Base-by-base conservation (phyloP, 2,113 vertebrate species). In the Vireo altiloquus region DNA sequence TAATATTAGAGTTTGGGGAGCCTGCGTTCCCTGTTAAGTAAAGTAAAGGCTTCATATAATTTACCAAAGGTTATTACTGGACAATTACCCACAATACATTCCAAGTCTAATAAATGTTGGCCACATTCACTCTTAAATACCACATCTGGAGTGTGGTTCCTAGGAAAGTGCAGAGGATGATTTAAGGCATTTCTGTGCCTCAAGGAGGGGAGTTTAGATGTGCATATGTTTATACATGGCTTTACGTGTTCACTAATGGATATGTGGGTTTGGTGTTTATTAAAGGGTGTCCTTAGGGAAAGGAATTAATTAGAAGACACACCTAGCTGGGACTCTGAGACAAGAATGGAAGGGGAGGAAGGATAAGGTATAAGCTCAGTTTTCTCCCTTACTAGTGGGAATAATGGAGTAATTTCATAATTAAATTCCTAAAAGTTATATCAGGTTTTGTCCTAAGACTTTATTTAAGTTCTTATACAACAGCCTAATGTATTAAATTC, bases 21-120 rank as follows among this genome's bases (percentile, higher is more conserved):
- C 96, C 94, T 96, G 86, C 77, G 4, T 96, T 97, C 95, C 95
- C 93, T 97, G 96, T 97, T 98, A 97, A 97, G 96, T 97, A 97
- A 97, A 97, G 97, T 94, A 97, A 97, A 97, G 96, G 79, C 91
- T 97, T 97, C 70, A 69, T 97, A 96, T 96, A 97, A 98, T 97
- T 98, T 98, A 97, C 87, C 68, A 97, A 97, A 98, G 96, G 97
- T 97, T 97, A 98, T 98, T 98, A 98, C 94, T 96, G 96, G 95
- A 96, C 97, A 97, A 98, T 98, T 98, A 97, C 98, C 94, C 94
- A 97, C 96, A 97, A 98, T 98, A 98, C 97, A 98, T 89, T 97
- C 98, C 97, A 98, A 96, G 89, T 91, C 94, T 94, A 97, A 97
- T 97, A 97, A 98, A 97, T 40, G 76, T 97, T 91, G 96, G 93